Conservation (phyloP, 2,797 vertebrate species). For the Aythya fuligula region DNA sequence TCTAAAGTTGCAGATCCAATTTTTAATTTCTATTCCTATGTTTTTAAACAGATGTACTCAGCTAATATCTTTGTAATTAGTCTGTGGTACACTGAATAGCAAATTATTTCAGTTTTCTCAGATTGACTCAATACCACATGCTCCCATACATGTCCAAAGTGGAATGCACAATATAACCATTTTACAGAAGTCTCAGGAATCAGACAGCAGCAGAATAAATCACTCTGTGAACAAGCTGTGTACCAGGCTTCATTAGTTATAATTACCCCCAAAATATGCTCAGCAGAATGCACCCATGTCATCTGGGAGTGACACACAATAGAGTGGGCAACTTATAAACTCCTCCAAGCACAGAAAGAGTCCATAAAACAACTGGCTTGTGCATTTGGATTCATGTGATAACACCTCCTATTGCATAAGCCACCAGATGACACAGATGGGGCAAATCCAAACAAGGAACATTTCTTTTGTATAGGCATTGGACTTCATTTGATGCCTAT, state of each 20-base stretch:
- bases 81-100: conserved; percentile 38
- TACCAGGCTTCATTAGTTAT: conserved; percentile 95
- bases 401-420: conserved; percentile 89
- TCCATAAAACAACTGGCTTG: conserved; percentile 97
- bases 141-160: conserved; percentile 47
- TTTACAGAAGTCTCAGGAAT: conserved; percentile 72
- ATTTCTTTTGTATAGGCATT: conserved; percentile 89
- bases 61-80: conserved; percentile 55
- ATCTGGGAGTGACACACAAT: conserved; percentile 93
- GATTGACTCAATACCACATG: conserved; percentile 55
- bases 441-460: conserved; percentile 90
- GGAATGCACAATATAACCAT: conserved; percentile 65
- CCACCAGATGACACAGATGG: conserved; percentile 99
- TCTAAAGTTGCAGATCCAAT: conserved; percentile 18
- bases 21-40: not conserved
- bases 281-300: conserved; percentile 93
- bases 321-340: conserved; percentile 93
- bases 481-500: conserved; percentile 90
- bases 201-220: conserved; percentile 84
- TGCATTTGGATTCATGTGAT: conserved; percentile 87
- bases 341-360: conserved; percentile 90
- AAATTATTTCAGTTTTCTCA: conserved; percentile 33
- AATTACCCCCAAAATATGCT: conserved; percentile 97
- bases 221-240: conserved; percentile 87
- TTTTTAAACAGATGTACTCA: conserved; percentile 44